Evolutionary conservation across 2,113 vertebrate species (phyloP), one percentile per base, ranked within the genome.

Genomic region (Trochalopteron elliotii): DNA sequence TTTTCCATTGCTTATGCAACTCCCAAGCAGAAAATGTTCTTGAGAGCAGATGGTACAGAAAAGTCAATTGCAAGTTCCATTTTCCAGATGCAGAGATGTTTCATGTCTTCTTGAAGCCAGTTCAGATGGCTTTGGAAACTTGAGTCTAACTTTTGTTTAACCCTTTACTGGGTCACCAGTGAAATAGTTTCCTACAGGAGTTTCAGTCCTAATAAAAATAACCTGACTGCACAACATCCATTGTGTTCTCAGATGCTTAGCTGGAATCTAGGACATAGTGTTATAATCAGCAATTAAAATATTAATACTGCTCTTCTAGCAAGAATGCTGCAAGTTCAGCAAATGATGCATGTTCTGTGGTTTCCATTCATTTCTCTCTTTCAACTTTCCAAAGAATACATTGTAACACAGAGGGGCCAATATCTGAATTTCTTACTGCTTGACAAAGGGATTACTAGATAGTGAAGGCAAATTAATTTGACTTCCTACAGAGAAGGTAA

Each of bases 11-110:
- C 92, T 97, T 97, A 97, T 98, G 96, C 96, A 98, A 96, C 96
- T 98, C 95, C 77, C 96, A 95, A 98, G 97, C 97, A 97, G 97
- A 98, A 98, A 97, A 95, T 98, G 96, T 98, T 98, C 97, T 98
- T 97, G 93, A 96, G 92, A 97, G 96, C 98, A 98, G 98, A 98
- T 98, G 97, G 97, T 98, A 97, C 96, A 96, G 95, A 97, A 96
- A 92, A 97, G 95, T 97, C 97, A 96, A 69, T 93, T 97, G 96
- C 90, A 97, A 94, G 90, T 96, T 97, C 93, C 94, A 77, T 96
- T 97, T 98, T 98, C 97, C 97, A 98, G 98, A 98, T 98, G 97
- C 79, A 95, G 94, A 94, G 96, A 97, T 97, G 96, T 97, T 98
- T 97, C 94, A 55, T 91, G 96, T 96, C 95, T 95, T 97, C 96